Conservation (phyloP, 2,113 vertebrate species). For the Struthidea cinerea region DNA sequence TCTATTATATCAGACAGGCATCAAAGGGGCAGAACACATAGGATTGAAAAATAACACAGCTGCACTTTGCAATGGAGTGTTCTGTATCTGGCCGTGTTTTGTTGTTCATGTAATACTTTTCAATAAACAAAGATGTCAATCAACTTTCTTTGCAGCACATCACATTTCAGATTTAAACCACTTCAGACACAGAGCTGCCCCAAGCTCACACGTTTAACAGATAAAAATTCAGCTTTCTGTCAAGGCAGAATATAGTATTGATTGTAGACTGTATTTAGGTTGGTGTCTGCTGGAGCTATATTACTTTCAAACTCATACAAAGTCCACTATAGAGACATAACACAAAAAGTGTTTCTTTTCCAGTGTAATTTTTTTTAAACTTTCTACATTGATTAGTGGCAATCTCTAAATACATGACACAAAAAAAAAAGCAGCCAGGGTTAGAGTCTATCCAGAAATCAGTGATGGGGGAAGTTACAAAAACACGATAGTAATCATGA, state of each 20-base stretch:
- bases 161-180: constrained; percentile 80
- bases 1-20: constrained; percentile 77
- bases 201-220: constrained; percentile 78
- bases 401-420: constrained; percentile 40
- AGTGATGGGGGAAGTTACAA: constrained; percentile 37
- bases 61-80: constrained; percentile 66
- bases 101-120: constrained; percentile 82
- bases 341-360: constrained; percentile 34
- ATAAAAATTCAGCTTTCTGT: constrained; percentile 83
- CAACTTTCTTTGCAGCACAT: constrained; percentile 75
- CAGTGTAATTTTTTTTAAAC: background rate
- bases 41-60: constrained; percentile 75
- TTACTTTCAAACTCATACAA: constrained; percentile 60
- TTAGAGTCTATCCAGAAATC: constrained; percentile 56
- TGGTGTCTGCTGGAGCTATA: constrained; percentile 60
- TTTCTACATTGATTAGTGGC: constrained; percentile 48
- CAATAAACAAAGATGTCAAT: constrained; percentile 86
- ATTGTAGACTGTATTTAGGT: constrained; percentile 74
- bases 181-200: constrained; percentile 80
- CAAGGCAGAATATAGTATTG: constrained; percentile 77
- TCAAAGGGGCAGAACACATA: constrained; percentile 73
- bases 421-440: background rate
- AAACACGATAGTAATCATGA: constrained; percentile 67
- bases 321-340: constrained; percentile 28
- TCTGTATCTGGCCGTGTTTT: constrained; percentile 69